Base-by-base conservation (phyloP, 2,113 vertebrate genomes). In the Psittacula cyanocephala region DNA sequence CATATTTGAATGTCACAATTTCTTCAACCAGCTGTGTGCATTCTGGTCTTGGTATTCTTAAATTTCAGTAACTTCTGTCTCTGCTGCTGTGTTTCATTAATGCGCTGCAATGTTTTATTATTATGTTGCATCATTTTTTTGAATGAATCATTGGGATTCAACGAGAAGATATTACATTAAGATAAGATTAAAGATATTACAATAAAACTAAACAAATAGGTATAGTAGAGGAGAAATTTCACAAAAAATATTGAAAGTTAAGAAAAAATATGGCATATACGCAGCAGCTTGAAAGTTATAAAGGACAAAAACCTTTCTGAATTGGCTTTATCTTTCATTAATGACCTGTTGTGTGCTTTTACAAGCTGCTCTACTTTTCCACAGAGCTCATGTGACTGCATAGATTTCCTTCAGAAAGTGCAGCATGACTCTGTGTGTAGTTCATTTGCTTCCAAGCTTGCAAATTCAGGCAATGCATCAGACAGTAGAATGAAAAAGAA, bases 301-400 rank as follows among this genome's bases (percentile, higher is more conserved):
- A 95, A 91, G 33, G 76, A 78, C 55, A 93, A 95, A 47, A 17
- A 39, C 10, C 8, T 31, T 89, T 72, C 72, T 92, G 90, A 95
- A 93, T 28, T 37, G 49, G 29, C 22, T 78, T 96, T 86, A 96
- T 97, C 71, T 95, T 97, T 98, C 96, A 96, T 97, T 97, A 92
- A 97, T 95, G 63, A 93, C 93, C 37, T 39, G 6, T 9, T 68
- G 47, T 89, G 31, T 81, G 79, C 37, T 94, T 96, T 91, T 94
- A 87, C 70, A 96, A 96, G 37, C 50, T 72, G 55, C 85, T 93
- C 74, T 71, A 14, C 84, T 69, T 97, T 93, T 95, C 57, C 63
- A 82, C 67, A 90, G 60, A 96, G 62, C 33, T 96, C 50, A 78
- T 86, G n/a, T 86, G 95, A 88, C 81, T 94, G 78, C 62, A 89